Evolutionary conservation across 1,140 invertebrate species (phyloP), one percentile per base, ranked within the genome.

Genomic region (Coboldia fuscipes): DNA sequence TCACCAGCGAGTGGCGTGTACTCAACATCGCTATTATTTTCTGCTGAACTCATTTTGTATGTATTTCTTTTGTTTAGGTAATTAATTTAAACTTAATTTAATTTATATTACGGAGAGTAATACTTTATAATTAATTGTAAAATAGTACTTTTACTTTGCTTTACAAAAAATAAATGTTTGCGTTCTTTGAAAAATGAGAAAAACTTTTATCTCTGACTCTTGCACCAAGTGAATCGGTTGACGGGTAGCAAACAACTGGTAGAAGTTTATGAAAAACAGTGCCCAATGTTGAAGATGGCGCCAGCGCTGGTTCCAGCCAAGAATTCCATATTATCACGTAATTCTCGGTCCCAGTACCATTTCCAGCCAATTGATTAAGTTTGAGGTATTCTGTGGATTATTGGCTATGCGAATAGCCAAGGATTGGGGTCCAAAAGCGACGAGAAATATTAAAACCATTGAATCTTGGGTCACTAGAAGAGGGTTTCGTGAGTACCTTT

Each of bases 401-500:
- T n/a, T n/a, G n/a, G n/a, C n/a, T n/a, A n/a, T n/a, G n/a, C n/a
- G n/a, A n/a, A n/a, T n/a, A n/a, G n/a, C n/a, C n/a, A n/a, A n/a
- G n/a, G n/a, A n/a, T n/a, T n/a, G n/a, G n/a, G n/a, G n/a, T n/a
- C n/a, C n/a, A n/a, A n/a, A n/a, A n/a, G n/a, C n/a, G n/a, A n/a
- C n/a, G n/a, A n/a, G n/a, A n/a, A n/a, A n/a, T n/a, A n/a, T n/a
- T n/a, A n/a, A n/a, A n/a, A n/a, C n/a, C n/a, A n/a, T n/a, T n/a
- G n/a, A n/a, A n/a, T n/a, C n/a, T n/a, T n/a, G 19, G 15, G 12
- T 6, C 18, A 32, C 18, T 14, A 20, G 21, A 32, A 21, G 30
- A 32, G 30, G 30, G 30, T 32, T 32, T 32, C 30, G 20, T 32
- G 30, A 32, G 30, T 32, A n/a, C n/a, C n/a, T n/a, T n/a, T n/a